Conservation (phyloP, 2,888 invertebrate species). For the Spisula solida region DNA sequence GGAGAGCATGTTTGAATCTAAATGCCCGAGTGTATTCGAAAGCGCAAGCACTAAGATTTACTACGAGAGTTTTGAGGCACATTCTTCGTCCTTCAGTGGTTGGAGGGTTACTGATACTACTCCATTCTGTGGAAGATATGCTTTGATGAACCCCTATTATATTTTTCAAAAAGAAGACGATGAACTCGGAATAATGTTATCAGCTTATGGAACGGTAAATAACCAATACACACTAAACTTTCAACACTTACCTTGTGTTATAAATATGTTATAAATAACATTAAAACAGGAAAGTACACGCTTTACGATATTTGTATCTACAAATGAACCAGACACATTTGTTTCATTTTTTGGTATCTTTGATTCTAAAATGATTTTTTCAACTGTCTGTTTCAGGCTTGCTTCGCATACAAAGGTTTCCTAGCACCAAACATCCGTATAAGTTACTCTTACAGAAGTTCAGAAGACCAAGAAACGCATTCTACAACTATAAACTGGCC, state of each 20-base stretch:
- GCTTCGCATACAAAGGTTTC: conserved; percentile 73
- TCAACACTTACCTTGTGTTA: too few species aligned
- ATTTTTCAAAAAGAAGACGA: neutral
- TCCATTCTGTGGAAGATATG: conserved; percentile 72
- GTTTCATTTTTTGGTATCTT: too few species aligned
- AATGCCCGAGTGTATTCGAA: conserved; percentile 59
- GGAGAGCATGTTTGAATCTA: conserved; percentile 59
- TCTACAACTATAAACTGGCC: conserved; percentile 24
- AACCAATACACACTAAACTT: neutral
- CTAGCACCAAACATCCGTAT: conserved; percentile 51
- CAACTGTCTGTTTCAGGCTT: conserved; percentile 63
- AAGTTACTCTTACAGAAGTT: conserved; percentile 51
- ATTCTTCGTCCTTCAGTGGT: conserved; percentile 38
- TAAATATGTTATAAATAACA: too few species aligned
- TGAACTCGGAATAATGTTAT: neutral
- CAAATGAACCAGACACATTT: too few species aligned
- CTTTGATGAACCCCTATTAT: conserved; percentile 64
- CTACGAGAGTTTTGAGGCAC: conserved; percentile 58
- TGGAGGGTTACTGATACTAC: conserved; percentile 61
- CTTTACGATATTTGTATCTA: too few species aligned
- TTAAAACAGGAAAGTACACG: too few species aligned
- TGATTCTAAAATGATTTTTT: too few species aligned
- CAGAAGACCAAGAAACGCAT: conserved; percentile 24
- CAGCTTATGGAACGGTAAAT: conserved; percentile 7
- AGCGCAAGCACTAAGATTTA: conserved; percentile 1